Evolutionary conservation across 1,140 invertebrate genomes (phyloP), one percentile per base, ranked within the genome.

Genomic region (Drosophila varians): DNA sequence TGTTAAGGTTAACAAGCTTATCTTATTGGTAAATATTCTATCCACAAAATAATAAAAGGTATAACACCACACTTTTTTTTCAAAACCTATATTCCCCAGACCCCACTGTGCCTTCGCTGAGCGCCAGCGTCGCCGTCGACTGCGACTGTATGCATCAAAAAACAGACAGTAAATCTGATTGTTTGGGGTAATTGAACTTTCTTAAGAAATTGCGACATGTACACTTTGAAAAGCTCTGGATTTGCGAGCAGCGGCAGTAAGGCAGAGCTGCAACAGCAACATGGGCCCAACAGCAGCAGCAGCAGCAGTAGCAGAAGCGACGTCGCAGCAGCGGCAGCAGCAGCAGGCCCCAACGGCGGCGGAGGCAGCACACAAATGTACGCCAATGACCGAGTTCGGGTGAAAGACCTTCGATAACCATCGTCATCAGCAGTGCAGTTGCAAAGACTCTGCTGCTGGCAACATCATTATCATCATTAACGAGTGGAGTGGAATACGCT

Each of bases 321-420:
- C 46, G 36, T 11, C 21, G 61, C 61, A 51, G 48, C 48, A 21
- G 48, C 48, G 23, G 65, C 68, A 64, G 69, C 69, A 52, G 47
- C 48, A 38, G 25, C 38, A 45, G n/a, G n/a, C 21, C 21, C 18
- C 43, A 47, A 28, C 48, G 6, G 16, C 31, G 28, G 48, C 58
- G 31, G 74, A 58, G 61, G 74, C 75, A 84, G 79, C 80, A 86
- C 80, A 86, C 80, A 90, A 88, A 90, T 90, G 83, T 90, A 90
- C 89, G 89, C 89, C 89, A 90, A 90, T 90, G 89, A 90, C 89
- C 89, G 89, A 90, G 89, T 90, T 90, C 89, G 89, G 89, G 89
- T 90, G 89, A 90, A 90, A 90, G 89, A 90, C 89, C 89, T 90
- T 90, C 89, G 89, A 90, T 90, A 90, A 90, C 89, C 88, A 90